Evolutionary conservation across 2,113 vertebrate genomes (phyloP).

Genomic region (Mesitornis unicolor): DNA sequence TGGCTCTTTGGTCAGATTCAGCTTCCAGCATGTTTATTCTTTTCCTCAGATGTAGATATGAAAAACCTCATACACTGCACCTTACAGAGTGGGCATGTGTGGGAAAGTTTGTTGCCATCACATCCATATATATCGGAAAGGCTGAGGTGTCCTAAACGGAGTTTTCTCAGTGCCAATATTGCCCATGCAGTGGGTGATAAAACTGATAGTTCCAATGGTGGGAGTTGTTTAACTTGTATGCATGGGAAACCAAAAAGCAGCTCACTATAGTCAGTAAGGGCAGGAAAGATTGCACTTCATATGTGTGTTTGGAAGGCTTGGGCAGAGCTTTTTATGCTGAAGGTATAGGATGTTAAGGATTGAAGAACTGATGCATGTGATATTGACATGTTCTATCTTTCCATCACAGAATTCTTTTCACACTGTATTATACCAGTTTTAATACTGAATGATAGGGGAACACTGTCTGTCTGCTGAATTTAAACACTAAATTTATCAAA

Average conservation of each 20-base stretch:
- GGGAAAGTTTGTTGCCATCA: background rate
- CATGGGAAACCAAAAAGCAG: background rate
- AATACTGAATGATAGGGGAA: background rate
- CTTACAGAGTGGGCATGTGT: background rate
- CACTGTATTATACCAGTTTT: background rate
- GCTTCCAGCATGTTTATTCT: background rate
- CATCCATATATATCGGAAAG: background rate
- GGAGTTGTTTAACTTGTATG: background rate
- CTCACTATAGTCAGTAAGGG: background rate
- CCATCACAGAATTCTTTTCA: background rate
- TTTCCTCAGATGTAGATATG: background rate
- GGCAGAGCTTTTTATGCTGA: background rate
- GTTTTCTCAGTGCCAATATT: background rate
- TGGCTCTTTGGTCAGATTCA: background rate
- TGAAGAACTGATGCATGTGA: background rate
- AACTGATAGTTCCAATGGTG: background rate
- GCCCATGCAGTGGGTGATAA: background rate
- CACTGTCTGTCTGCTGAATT: background rate
- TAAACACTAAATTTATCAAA: background rate
- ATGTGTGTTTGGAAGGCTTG: background rate
- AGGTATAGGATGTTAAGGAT: background rate
- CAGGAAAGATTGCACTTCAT: background rate
- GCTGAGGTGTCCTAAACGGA: background rate
- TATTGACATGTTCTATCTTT: background rate
- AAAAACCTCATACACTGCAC: background rate